phyloP scores from a whole-genome alignment of 2,888 invertebrate species.

The Tromatobia lineatoria region DNA sequence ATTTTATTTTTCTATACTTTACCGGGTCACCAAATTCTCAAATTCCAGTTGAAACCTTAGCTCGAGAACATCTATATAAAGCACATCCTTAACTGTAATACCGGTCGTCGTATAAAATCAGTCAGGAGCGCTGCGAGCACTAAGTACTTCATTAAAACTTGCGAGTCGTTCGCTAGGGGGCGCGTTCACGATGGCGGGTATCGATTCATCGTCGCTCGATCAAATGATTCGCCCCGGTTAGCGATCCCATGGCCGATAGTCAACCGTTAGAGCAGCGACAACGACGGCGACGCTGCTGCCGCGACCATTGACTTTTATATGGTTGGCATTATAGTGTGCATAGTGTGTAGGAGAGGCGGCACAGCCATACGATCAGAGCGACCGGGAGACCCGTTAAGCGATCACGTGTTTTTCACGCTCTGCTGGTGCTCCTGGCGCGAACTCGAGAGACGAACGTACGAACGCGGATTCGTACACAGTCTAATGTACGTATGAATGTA shows the following conservation, averaged over 20 bases:
- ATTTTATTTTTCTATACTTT: too few species aligned
- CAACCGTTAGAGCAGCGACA: slow-evolving; percentile 66
- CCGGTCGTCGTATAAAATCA: slow-evolving; percentile 11
- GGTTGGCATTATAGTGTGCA: slow-evolving; percentile 26
- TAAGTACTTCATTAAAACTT: slow-evolving; percentile 44
- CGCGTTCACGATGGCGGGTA: background rate
- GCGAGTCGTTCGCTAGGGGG: slow-evolving; percentile 11
- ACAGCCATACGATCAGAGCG: slow-evolving; percentile 8
- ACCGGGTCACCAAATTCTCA: too few species aligned
- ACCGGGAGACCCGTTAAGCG: slow-evolving; percentile 70
- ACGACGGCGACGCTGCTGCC: slow-evolving; percentile 64
- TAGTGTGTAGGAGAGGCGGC: slow-evolving; percentile 12
- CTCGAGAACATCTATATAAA: too few species aligned
- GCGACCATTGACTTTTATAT: slow-evolving; percentile 73
- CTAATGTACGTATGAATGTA: background rate
- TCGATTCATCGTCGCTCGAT: slow-evolving; percentile 59
- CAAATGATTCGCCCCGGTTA: slow-evolving; percentile 65
- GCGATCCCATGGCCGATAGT: slow-evolving; percentile 53
- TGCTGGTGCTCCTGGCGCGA: slow-evolving; percentile 63
- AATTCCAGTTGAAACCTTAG: too few species aligned
- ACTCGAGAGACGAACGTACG: slow-evolving; percentile 6
- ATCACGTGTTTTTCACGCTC: slow-evolving; percentile 79
- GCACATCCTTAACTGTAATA: slow-evolving; percentile 41
- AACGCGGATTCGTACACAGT: slow-evolving; percentile 18
- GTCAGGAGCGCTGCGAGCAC: slow-evolving; percentile 5